phyloP scores from a whole-genome alignment of 2,797 vertebrate species.

The Kryptopterus vitreolus region DNA sequence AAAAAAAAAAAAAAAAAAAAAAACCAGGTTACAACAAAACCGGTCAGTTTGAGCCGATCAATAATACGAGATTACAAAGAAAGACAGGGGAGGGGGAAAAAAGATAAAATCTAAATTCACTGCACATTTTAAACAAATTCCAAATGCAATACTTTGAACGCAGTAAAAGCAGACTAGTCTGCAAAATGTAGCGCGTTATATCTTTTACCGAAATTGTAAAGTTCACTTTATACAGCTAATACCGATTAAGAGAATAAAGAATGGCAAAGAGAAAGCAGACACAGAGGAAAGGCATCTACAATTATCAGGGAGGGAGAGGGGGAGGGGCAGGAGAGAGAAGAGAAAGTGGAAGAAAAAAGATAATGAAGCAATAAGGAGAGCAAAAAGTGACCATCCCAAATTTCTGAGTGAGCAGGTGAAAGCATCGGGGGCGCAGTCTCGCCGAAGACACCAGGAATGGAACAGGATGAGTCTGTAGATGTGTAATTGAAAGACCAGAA shows the following conservation, averaged over 20 bases:
- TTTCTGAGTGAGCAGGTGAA: conserved; percentile 61
- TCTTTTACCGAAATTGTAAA: conserved; percentile 19
- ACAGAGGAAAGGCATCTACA: conserved; percentile 36
- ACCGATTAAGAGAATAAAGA: conserved; percentile 58
- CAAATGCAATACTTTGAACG: conserved; percentile 22
- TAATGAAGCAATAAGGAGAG: conserved; percentile 29
- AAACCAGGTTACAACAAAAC: conserved; percentile 53
- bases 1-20: conserved; percentile 15
- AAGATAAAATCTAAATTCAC: conserved; percentile 2
- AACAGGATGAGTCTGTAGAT: conserved; percentile 70
- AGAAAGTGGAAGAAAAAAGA: conserved; percentile 16
- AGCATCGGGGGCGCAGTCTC: conserved; percentile 60
- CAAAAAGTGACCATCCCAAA: conserved; percentile 64
- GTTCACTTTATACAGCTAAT: conserved; percentile 33
- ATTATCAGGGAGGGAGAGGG: background rate
- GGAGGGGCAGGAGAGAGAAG: background rate
- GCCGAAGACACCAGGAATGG: conserved; percentile 68
- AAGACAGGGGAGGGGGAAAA: conserved; percentile 30
- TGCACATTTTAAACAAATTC: conserved; percentile 28
- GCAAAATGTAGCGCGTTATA: conserved; percentile 24
- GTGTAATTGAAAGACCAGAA: conserved; percentile 73
- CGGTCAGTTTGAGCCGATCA: conserved; percentile 39
- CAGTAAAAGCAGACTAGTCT: conserved; percentile 16
- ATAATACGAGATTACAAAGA: conserved; percentile 33
- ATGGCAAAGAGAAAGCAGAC: conserved; percentile 16